Evolutionary conservation across 2,888 invertebrate genomes (phyloP), one percentile per base, ranked within the genome.

Genomic region (Dichetophora obliterata): DNA sequence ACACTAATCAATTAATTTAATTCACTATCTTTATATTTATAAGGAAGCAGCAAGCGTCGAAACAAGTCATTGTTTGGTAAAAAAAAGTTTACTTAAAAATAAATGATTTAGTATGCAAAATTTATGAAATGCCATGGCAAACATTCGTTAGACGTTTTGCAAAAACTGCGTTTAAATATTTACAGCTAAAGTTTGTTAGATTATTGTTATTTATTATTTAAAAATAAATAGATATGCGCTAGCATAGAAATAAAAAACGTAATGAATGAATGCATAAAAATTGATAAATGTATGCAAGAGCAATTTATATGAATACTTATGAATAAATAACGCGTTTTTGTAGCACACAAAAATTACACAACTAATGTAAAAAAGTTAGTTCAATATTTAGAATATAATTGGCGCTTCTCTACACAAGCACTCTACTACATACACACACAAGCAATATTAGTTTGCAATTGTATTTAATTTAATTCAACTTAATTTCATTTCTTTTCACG

Each of bases 381-480:
- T 75, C 69, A 73, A 79, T 77, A 79, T 77, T 79, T 77, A 79
- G 74, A 79, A 79, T 77, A 77, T 79, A 77, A 75, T 71, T 74
- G 75, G 52, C 66, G n/a, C 61, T 74, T 37, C 34, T 48, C 54
- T 43, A 22, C 57, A 19, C 37, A 65, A 59, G 43, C 16, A 54
- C 27, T 70, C 19, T 34, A 22, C 37, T 66, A 37, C 19, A 57
- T 5, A 71, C 37, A 19, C 19, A 11, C n/a, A 31, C n/a, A n/a
- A n/a, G n/a, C n/a, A 65, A n/a, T 65, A 63, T 5, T 27, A 31
- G n/a, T 63, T 24, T n/a, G 8, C 19, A 52, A 16, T 16, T n/a
- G n/a, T 54, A 19, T 22, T 54, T 19, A 34, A 14, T 65, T 22
- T 70, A 31, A 19, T 14, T 52, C n/a, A 43, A 54, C 54, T 72